A percentile compares a stretch with the other conserved stretches of the same genome.
These are phyloP conservation scores for Eurypyga helias DNA, from an alignment of 2,113 vertebrate genomes.

Conservation along the genomic window DNA sequence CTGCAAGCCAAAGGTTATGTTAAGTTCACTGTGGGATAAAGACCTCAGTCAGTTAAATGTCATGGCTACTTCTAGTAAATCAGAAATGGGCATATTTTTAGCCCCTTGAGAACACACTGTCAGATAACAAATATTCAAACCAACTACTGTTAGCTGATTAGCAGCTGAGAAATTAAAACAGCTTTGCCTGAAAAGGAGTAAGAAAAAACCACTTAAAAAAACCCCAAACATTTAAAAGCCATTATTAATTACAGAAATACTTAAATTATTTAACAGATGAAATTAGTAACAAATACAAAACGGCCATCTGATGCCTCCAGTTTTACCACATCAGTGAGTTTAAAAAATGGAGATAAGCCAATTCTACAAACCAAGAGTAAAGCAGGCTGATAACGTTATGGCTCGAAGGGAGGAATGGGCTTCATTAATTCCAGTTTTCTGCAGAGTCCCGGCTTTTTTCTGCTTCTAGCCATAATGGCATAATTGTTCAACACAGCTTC, in stretches of 20 bases:
- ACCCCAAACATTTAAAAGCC: not conserved
- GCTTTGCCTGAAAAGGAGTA: not conserved
- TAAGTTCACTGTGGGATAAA: not conserved
- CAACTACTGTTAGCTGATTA: not conserved
- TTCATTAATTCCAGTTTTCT: constrained; percentile 53
- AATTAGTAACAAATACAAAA: constrained; percentile 27
- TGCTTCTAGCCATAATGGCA: not conserved
- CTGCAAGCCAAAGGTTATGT: not conserved
- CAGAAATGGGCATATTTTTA: not conserved
- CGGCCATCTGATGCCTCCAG: not conserved
- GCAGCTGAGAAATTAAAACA: not conserved
- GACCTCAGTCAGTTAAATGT: not conserved
- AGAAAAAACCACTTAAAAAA: not conserved
- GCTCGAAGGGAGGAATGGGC: constrained; percentile 8
- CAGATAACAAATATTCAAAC: constrained; percentile 26
- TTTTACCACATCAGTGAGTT: not conserved
- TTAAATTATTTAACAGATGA: constrained; percentile 27
- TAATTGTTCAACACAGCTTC: not conserved
- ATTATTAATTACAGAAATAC: constrained; percentile 33
- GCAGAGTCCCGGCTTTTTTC: not conserved
- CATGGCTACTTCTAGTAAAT: not conserved
- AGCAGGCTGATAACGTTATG: not conserved
- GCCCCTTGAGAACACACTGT: not conserved
- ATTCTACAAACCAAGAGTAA: not conserved
- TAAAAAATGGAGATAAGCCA: constrained; percentile 6